phyloP scores from a whole-genome alignment of 2,113 vertebrate genomes.

The Percina caprodes region DNA sequence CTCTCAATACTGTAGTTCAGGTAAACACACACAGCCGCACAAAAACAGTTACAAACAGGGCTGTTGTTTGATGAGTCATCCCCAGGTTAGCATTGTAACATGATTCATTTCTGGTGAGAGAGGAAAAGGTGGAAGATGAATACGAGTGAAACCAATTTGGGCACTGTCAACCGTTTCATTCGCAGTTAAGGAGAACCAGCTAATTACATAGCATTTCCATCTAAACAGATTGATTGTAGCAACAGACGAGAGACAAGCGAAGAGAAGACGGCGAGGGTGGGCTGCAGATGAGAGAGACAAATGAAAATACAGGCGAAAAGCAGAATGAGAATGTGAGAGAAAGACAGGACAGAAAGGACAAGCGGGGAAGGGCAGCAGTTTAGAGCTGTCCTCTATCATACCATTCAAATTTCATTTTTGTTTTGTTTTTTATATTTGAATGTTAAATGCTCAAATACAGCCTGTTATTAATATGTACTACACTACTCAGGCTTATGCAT shows the following conservation, averaged over 20 bases:
- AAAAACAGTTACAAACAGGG: conserved; percentile 13
- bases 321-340: conserved; percentile 7
- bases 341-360: not conserved
- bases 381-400: too few relatives aligned
- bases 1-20: not conserved
- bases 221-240: conserved; percentile 35
- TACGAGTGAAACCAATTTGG: conserved; percentile 33
- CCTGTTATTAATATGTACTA: too few relatives aligned
- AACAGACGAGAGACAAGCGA: not conserved
- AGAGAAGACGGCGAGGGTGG: not conserved
- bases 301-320: not conserved
- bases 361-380: not conserved
- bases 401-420: too few relatives aligned
- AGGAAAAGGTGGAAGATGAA: conserved; percentile 6
- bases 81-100: conserved; percentile 9
- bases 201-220: conserved; percentile 61
- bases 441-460: too few relatives aligned
- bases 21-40: conserved; percentile 30
- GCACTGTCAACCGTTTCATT: conserved; percentile 43
- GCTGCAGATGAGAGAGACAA: not conserved
- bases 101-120: conserved; percentile 2
- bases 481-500: too few relatives aligned
- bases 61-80: conserved; percentile 48
- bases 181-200: conserved; percentile 11
- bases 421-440: too few relatives aligned